These are phyloP conservation scores for Chondrosia reniformis DNA, from an alignment of 37 sponge, comb jelly and placozoan genomes.

Conservation along the genomic window DNA sequence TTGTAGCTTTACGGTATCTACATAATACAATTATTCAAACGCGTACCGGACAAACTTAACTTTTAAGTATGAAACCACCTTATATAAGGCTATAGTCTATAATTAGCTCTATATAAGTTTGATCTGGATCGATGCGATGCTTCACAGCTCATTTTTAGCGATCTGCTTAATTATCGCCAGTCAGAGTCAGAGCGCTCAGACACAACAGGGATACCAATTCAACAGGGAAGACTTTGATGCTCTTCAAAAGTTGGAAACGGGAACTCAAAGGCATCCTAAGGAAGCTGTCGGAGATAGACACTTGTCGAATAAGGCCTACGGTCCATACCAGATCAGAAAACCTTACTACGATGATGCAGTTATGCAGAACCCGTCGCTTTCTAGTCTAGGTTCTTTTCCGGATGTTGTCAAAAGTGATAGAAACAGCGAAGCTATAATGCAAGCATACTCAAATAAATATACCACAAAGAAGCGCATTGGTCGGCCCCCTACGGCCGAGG, in stretches of 20 bases:
- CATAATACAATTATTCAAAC: too few species aligned
- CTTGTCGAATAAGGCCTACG: conserved; percentile 30
- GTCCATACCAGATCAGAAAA: conserved; percentile 39
- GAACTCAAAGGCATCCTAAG: background rate
- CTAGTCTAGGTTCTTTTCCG: background rate
- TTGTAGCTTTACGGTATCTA: too few species aligned
- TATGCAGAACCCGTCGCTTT: conserved; percentile 10
- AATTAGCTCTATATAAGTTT: too few species aligned
- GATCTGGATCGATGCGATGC: too few species aligned
- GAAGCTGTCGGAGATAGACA: conserved; percentile 20
- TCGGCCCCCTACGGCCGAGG: conserved; percentile 11
- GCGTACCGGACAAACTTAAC: too few species aligned
- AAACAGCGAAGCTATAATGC: background rate
- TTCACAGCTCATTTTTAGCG: too few species aligned
- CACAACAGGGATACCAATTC: background rate
- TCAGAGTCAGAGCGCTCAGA: too few species aligned
- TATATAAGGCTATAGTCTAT: too few species aligned
- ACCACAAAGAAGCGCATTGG: conserved; percentile 23
- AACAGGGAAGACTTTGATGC: background rate
- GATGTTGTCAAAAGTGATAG: background rate
- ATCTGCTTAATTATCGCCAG: too few species aligned
- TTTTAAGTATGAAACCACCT: too few species aligned
- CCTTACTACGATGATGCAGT: conserved; percentile 41
- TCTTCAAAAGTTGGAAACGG: conserved; percentile 18
- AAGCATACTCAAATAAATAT: conserved; percentile 29